Percentiles rank a stretch among this genome's conserved stretches.
These are phyloP conservation scores for Pardosa pseudoannulata DNA, from an alignment of 2,888 invertebrate genomes.

Conservation along the genomic window DNA sequence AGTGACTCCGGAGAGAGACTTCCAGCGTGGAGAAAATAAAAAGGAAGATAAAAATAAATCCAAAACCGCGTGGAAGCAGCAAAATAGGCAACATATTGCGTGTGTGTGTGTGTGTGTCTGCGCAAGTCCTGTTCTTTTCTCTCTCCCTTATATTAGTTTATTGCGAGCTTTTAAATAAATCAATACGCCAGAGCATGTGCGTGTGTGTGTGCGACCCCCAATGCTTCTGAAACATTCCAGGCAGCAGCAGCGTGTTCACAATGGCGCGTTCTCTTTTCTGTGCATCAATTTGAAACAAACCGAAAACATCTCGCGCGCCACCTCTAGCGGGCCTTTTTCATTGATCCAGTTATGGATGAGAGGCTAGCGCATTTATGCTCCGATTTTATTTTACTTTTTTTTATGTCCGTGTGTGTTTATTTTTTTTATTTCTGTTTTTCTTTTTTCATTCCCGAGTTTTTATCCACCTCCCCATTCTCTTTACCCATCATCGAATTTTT, in stretches of 20 bases:
- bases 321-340: background rate
- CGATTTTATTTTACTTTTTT: constrained; percentile 2
- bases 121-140: background rate
- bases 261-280: background rate
- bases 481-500: constrained; percentile 4
- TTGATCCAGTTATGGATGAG: constrained; percentile 10
- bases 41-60: no score
- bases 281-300: background rate
- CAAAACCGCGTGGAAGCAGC: background rate
- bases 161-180: constrained; percentile 6
- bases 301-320: background rate
- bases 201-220: background rate
- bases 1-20: background rate
- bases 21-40: background rate
- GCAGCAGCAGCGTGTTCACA: background rate
- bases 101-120: no score
- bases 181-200: background rate
- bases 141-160: background rate
- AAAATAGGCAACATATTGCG: background rate
- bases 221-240: background rate
- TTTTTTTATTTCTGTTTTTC: background rate
- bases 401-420: no score
- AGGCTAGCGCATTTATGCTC: background rate
- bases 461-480: constrained; percentile 9
- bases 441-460: background rate